These are phyloP conservation scores for Cyrtodaria siliqua DNA, from an alignment of 2,888 invertebrate genomes.

Conservation along the genomic window DNA sequence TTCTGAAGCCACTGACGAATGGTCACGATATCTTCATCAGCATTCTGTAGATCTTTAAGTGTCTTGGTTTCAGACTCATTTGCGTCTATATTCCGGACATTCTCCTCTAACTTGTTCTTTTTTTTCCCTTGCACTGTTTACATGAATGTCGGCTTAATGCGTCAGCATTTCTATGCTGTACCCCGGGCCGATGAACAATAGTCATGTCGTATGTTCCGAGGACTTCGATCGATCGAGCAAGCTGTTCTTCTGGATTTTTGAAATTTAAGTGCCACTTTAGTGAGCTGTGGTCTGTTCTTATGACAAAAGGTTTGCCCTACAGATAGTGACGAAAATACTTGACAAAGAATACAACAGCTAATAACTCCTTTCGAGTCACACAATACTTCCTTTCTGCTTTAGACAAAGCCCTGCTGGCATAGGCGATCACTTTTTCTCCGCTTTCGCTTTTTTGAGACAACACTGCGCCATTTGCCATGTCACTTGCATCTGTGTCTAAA, in stretches of 20 bases:
- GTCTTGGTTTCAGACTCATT: too few species aligned
- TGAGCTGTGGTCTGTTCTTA: slow-evolving; percentile 55
- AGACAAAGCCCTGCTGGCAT: slow-evolving; percentile 42
- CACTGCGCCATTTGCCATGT: slow-evolving; percentile 16
- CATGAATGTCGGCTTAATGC: neutral
- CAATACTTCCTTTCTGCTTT: slow-evolving; percentile 30
- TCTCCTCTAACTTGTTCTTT: too few species aligned
- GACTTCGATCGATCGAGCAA: slow-evolving; percentile 13
- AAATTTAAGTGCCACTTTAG: slow-evolving; percentile 29
- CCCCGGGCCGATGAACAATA: slow-evolving; percentile 2
- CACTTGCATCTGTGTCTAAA: slow-evolving; percentile 41
- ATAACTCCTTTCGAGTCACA: slow-evolving; percentile 38
- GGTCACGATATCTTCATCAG: too few species aligned
- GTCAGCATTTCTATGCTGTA: slow-evolving; percentile 14
- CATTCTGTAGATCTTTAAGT: too few species aligned
- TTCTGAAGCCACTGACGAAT: too few species aligned
- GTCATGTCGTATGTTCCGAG: slow-evolving; percentile 4
- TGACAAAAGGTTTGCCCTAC: slow-evolving; percentile 42
- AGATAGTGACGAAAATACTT: slow-evolving; percentile 55
- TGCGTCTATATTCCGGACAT: too few species aligned
- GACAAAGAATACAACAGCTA: slow-evolving; percentile 39
- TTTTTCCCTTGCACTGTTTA: neutral
- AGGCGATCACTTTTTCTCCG: slow-evolving; percentile 41
- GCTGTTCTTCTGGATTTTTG: slow-evolving; percentile 12
- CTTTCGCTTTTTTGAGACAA: slow-evolving; percentile 37